Conservation (phyloP, 2,113 vertebrate species). For the Glareola pratincola region DNA sequence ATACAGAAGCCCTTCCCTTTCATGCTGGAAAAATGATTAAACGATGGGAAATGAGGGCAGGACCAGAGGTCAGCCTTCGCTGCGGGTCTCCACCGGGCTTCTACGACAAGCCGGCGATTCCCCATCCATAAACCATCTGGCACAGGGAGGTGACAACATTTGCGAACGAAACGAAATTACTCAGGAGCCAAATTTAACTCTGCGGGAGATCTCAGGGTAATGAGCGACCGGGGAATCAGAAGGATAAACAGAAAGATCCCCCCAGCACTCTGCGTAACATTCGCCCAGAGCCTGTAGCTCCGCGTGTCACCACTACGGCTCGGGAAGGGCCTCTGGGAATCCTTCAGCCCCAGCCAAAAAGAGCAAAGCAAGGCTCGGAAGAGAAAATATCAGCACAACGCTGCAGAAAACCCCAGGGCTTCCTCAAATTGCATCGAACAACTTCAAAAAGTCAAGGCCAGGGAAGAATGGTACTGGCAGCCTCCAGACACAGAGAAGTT, state of each 20-base stretch:
- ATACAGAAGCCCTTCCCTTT: not conserved
- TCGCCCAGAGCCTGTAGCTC: not conserved
- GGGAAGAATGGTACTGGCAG: not conserved
- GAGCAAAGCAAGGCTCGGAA: not conserved
- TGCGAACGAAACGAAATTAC: accelerated
- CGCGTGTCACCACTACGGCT: accelerated
- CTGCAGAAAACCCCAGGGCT: not conserved
- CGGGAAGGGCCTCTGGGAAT: not conserved
- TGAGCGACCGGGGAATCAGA: accelerated
- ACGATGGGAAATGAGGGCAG: not conserved
- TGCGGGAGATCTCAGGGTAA: not conserved
- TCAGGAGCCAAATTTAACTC: not conserved
- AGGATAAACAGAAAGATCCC: not conserved
- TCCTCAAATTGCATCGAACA: not conserved
- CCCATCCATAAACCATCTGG: not conserved
- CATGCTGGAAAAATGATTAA: not conserved
- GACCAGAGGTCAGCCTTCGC: not conserved
- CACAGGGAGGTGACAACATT: not conserved
- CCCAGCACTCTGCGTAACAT: accelerated
- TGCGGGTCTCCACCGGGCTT: not conserved
- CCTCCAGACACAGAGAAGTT: not conserved
- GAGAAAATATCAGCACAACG: not conserved
- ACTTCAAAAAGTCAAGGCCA: not conserved
- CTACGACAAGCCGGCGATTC: accelerated
- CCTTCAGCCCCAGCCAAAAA: not conserved